Conservation (phyloP, 1,140 invertebrate genomes). For the Diabrotica virgifera region DNA sequence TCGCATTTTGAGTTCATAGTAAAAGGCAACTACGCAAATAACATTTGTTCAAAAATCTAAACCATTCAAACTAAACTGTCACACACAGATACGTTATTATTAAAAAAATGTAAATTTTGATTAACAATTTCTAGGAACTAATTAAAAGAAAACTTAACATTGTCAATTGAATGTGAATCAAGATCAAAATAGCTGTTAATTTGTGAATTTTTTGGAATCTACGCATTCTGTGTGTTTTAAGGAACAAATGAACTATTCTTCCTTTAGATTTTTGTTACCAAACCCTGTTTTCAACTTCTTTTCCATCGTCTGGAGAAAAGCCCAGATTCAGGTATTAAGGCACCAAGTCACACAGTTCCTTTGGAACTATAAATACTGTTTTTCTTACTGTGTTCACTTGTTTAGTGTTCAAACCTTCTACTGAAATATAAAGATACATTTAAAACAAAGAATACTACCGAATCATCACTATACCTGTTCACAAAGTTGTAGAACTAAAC, state of each 20-base stretch:
- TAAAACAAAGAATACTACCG: constrained; percentile 8
- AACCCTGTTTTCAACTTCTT: constrained; percentile 18
- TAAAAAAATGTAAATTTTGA: constrained; percentile 1
- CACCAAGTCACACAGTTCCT: constrained; percentile 28
- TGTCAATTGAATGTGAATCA: neutral
- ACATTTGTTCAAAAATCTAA: constrained; percentile 5
- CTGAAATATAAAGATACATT: constrained; percentile 15
- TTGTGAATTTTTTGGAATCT: neutral
- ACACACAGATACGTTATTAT: neutral
- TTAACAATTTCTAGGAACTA: neutral
- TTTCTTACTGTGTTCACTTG: constrained; percentile 23
- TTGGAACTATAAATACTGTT: constrained; percentile 29
- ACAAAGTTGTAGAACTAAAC: no score
- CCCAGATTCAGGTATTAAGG: constrained; percentile 26
- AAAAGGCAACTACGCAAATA: neutral
- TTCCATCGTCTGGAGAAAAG: constrained; percentile 19
- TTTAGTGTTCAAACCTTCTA: constrained; percentile 21
- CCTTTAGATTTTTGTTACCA: constrained; percentile 7
- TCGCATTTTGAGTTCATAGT: neutral
- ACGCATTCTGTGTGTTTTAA: constrained; percentile 5
- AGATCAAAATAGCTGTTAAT: neutral
- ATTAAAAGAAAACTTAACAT: neutral
- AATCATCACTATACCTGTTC: neutral
- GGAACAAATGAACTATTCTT: constrained; percentile 9
- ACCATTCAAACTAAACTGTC: neutral